Base-by-base conservation (phyloP, 2,797 vertebrate species). In the Myotis pilosus region DNA sequence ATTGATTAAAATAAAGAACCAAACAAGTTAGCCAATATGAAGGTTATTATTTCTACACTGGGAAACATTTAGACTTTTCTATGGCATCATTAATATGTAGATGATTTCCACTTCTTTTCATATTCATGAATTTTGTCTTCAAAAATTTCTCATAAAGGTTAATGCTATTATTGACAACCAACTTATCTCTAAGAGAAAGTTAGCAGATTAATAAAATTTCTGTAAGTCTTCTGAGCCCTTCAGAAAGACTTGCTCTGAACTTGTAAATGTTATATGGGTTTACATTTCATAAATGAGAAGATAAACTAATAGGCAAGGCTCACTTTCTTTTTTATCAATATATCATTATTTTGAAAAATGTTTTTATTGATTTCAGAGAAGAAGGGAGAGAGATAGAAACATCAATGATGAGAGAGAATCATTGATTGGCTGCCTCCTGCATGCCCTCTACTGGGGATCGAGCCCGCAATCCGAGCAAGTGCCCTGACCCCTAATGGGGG, bases 1-100 rank as follows among this genome's bases (percentile, higher is more conserved):
- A 47, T 41, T 75, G 25, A 53, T 80, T 19, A 94, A 91, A 96
- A 82, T 87, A 53, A 92, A n/a, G 7, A 95, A 16, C 19, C 68
- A 79, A 87, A 47, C 13, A 91, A 91, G 23, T 85, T 72, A 91
- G 22, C 17, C 55, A 53, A 51, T 49, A 62, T 4, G 6, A 49
- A 72, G 16, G 28, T 30, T 64, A 85, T 68, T 82, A 76, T 82
- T 89, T 87, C 49, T 49, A 51, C 0, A 66, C 49, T 30, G 38
- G 90, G 23, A 91, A 94, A 84, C 23, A 79, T 87, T 84, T 62
- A 68, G 55, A 76, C 75, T 93, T 90, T 79, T 76, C 53, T 78
- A 66, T 66, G 71, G 41, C 11, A 82, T 62, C 47, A 47, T 74
- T 90, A 93, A 92, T 94, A 78, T 71, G 5, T 80, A 19, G 4